Conservation (phyloP, 1,140 invertebrate genomes). For the Drosophila cardini region DNA sequence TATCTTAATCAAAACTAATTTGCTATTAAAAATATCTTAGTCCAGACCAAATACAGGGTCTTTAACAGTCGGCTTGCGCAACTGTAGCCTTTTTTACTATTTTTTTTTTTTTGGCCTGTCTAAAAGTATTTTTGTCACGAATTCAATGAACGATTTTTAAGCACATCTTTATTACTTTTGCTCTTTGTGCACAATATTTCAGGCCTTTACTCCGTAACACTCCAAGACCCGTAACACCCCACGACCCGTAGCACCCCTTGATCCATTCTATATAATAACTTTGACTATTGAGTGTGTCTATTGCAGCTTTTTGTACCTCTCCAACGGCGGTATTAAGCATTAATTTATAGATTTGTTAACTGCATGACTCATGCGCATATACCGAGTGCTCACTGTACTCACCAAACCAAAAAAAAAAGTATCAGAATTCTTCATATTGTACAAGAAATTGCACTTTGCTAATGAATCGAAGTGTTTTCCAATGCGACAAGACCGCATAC, state of each 20-base stretch:
- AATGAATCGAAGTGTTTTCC: constrained; percentile 76
- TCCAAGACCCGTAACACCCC: background rate
- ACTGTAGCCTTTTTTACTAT: too few relatives aligned
- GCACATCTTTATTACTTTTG: constrained; percentile 80
- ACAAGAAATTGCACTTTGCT: constrained; percentile 81
- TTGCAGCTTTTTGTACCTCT: background rate
- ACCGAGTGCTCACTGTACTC: constrained; percentile 8
- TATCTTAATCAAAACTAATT: too few relatives aligned
- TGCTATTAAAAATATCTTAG: too few relatives aligned
- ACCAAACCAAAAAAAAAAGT: background rate
- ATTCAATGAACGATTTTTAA: constrained; percentile 83
- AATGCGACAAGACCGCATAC: constrained; percentile 24
- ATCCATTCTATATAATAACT: background rate
- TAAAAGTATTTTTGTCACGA: constrained; percentile 76
- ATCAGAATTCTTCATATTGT: constrained; percentile 35
- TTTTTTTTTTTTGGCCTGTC: background rate
- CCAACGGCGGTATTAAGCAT: constrained; percentile 10
- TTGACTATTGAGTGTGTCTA: background rate
- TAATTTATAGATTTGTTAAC: constrained; percentile 41
- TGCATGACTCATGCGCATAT: constrained; percentile 29
- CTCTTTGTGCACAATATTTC: constrained; percentile 44
- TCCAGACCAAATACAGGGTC: too few relatives aligned
- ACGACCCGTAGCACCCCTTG: background rate
- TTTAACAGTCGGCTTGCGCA: too few relatives aligned
- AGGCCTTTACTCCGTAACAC: constrained; percentile 46